A percentile compares a stretch with the other conserved stretches of the same genome.
Evolutionary conservation across 2,113 vertebrate species (phyloP).

Genomic region (Nesoenas mayeri): DNA sequence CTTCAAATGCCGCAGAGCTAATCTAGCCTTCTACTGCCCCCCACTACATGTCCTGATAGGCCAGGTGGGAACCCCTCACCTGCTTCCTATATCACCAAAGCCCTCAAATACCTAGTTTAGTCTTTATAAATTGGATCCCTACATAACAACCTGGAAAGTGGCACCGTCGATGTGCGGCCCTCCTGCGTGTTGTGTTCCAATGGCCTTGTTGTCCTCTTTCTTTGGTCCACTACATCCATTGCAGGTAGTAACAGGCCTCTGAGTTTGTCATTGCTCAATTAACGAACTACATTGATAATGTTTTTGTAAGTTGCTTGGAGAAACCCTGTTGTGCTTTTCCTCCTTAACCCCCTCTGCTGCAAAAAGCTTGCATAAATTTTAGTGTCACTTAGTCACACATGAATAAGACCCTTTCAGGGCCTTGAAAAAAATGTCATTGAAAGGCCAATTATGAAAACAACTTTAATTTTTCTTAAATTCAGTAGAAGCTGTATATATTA

Average conservation of each 20-base stretch:
- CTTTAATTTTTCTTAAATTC: neutral
- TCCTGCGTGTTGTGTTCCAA: neutral
- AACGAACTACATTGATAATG: conserved; percentile 17
- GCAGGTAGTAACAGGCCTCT: neutral
- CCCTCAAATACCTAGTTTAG: neutral
- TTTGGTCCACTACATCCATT: neutral
- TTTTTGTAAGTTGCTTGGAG: conserved; percentile 9
- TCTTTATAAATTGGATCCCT: neutral
- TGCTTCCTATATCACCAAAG: neutral
- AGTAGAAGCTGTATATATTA: neutral
- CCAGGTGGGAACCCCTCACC: neutral
- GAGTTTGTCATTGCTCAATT: neutral
- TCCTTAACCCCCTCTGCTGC: conserved; percentile 25
- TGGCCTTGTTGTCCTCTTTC: neutral
- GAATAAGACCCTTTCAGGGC: conserved; percentile 44
- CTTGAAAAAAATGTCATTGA: neutral
- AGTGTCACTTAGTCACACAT: conserved; percentile 17
- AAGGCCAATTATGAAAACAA: neutral
- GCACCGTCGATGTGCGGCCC: neutral
- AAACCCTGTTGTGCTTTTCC: conserved; percentile 30
- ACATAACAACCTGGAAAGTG: neutral
- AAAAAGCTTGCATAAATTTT: conserved; percentile 45
- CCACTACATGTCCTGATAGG: neutral
- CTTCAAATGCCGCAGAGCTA: neutral
- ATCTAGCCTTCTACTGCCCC: neutral